Conservation (phyloP, 2,113 vertebrate species). For the Neodon shergylaensis region DNA sequence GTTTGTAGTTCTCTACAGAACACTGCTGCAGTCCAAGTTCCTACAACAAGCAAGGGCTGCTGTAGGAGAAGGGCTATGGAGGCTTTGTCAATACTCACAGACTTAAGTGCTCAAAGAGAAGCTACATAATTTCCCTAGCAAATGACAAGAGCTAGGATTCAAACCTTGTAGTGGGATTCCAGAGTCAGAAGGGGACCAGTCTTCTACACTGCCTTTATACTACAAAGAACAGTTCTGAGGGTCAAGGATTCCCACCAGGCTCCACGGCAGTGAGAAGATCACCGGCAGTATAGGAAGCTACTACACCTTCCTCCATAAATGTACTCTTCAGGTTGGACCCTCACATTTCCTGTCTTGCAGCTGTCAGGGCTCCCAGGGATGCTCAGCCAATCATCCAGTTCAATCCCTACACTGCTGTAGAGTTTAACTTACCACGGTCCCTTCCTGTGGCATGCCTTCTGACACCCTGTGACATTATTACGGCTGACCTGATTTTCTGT, state of each 20-base stretch:
- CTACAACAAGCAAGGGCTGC: background rate
- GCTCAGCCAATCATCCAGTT: too few relatives aligned
- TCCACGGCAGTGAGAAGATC: background rate
- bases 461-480: background rate
- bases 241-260: background rate
- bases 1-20: background rate
- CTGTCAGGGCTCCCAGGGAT: background rate
- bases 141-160: background rate
- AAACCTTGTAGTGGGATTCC: background rate
- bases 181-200: background rate
- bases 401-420: too few relatives aligned
- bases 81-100: background rate
- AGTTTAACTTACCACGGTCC: background rate
- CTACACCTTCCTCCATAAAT: background rate
- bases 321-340: background rate
- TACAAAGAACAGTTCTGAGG: background rate
- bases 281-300: background rate
- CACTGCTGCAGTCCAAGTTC: too few relatives aligned
- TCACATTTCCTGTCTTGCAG: background rate
- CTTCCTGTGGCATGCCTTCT: background rate
- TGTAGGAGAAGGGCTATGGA: too few relatives aligned
- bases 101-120: background rate
- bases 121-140: background rate
- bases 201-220: background rate
- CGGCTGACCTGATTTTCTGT: background rate